These are phyloP conservation scores for Syrmaticus mikado DNA, from an alignment of 2,113 vertebrate species.

Conservation along the genomic window DNA sequence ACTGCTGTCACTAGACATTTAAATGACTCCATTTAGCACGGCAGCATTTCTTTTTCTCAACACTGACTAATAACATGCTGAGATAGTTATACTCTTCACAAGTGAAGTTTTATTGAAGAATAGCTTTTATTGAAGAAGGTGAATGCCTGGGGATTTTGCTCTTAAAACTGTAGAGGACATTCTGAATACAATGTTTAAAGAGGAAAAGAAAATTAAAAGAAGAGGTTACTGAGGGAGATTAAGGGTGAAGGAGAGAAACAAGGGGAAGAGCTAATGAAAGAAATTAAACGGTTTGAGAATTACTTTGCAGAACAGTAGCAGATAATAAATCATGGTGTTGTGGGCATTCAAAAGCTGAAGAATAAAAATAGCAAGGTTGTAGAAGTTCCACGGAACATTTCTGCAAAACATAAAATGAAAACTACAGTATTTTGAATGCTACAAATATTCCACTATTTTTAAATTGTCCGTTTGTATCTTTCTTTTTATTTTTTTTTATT, in stretches of 20 bases:
- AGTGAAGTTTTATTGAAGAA: conserved; percentile 44
- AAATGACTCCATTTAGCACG: conserved; percentile 57
- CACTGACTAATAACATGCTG: conserved; percentile 55
- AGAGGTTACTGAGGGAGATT: conserved; percentile 26
- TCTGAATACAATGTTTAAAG: conserved; percentile 31
- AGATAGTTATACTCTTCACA: conserved; percentile 40
- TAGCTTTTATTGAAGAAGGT: background rate
- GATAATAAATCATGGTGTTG: conserved; percentile 37
- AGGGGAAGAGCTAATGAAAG: conserved; percentile 52
- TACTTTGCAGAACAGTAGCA: conserved; percentile 30
- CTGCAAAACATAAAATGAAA: background rate
- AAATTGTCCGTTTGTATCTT: background rate
- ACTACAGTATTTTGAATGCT: background rate
- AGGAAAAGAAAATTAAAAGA: conserved; percentile 43
- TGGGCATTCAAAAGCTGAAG: background rate
- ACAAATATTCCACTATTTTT: background rate
- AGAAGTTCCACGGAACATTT: background rate
- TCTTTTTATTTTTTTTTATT: background rate
- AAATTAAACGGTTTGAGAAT: conserved; percentile 43
- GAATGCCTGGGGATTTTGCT: conserved; percentile 46
- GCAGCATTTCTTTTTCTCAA: conserved; percentile 38
- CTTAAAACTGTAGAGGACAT: conserved; percentile 7
- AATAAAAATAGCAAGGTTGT: background rate
- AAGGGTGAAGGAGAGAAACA: conserved; percentile 49
- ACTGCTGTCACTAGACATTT: conserved; percentile 41